Percentiles rank a stretch among this genome's conserved stretches.
phyloP scores from a whole-genome alignment of 2,888 invertebrate genomes.

The Cryptophagus acutangulus region DNA sequence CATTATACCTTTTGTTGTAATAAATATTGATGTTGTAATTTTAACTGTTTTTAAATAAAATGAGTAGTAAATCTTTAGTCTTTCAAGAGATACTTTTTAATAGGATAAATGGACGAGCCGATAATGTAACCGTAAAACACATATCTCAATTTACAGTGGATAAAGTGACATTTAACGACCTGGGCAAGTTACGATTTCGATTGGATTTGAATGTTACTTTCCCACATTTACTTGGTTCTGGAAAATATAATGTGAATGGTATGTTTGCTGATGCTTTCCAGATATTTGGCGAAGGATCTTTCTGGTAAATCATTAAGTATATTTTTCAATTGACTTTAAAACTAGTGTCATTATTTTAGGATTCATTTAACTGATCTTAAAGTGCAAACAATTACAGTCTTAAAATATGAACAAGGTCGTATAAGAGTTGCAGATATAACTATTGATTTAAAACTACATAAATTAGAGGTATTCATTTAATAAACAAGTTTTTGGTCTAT shows the following conservation, averaged over 20 bases:
- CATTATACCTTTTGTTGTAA: not conserved
- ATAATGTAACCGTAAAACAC: constrained; percentile 41
- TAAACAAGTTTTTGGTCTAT: constrained; percentile 7
- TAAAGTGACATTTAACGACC: constrained; percentile 39
- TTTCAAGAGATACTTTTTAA: too few relatives aligned
- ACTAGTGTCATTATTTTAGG: constrained; percentile 29
- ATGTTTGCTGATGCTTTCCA: constrained; percentile 40
- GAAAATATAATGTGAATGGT: constrained; percentile 43
- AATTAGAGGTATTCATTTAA: constrained; percentile 38
- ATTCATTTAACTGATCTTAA: constrained; percentile 40
- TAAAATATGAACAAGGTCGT: constrained; percentile 33
- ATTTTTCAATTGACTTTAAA: not conserved
- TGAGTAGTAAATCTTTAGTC: too few relatives aligned
- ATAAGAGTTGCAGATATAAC: constrained; percentile 35
- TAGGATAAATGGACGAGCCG: constrained; percentile 42
- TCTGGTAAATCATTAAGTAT: constrained; percentile 36
- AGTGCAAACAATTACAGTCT: constrained; percentile 37
- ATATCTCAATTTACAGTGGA: constrained; percentile 44
- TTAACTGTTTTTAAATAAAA: constrained; percentile 27
- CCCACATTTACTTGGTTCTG: constrained; percentile 41
- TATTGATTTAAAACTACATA: constrained; percentile 38
- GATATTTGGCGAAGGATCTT: constrained; percentile 44
- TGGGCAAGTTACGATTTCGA: constrained; percentile 36
- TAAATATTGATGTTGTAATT: constrained; percentile 4
- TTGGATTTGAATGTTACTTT: constrained; percentile 44